Conservation (phyloP, 2,113 vertebrate genomes). For the Paracanthobrama guichenoti region DNA sequence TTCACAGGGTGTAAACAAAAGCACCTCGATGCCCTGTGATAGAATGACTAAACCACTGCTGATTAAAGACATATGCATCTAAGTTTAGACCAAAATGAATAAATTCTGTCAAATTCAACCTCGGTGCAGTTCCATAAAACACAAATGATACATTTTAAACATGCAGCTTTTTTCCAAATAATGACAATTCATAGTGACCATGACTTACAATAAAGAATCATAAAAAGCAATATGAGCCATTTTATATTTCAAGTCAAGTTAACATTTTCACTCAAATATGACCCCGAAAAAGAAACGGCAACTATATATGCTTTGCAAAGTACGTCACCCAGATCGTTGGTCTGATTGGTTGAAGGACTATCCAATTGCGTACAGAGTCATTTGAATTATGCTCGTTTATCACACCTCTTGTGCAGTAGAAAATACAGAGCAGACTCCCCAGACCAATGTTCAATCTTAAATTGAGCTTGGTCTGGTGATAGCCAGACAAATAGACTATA, state of each 20-base stretch:
- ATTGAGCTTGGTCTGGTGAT: too few species aligned
- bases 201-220: background rate
- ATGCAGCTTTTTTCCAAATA: background rate
- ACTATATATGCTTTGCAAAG: too few species aligned
- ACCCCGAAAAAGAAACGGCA: too few species aligned
- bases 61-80: conserved; percentile 22
- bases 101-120: background rate
- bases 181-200: background rate
- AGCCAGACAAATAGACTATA: too few species aligned
- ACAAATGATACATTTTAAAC: background rate
- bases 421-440: too few species aligned
- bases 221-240: background rate
- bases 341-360: too few species aligned
- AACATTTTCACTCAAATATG: too few species aligned
- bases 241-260: background rate
- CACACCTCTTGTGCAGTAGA: too few species aligned
- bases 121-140: background rate
- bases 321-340: too few species aligned
- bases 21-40: background rate
- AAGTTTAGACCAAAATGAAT: background rate
- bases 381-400: too few species aligned
- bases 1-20: background rate
- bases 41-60: conserved; percentile 19
- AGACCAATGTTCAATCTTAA: too few species aligned
- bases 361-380: too few species aligned